phyloP scores from a whole-genome alignment of 2,797 vertebrate species.

The Scarus forsteni region DNA sequence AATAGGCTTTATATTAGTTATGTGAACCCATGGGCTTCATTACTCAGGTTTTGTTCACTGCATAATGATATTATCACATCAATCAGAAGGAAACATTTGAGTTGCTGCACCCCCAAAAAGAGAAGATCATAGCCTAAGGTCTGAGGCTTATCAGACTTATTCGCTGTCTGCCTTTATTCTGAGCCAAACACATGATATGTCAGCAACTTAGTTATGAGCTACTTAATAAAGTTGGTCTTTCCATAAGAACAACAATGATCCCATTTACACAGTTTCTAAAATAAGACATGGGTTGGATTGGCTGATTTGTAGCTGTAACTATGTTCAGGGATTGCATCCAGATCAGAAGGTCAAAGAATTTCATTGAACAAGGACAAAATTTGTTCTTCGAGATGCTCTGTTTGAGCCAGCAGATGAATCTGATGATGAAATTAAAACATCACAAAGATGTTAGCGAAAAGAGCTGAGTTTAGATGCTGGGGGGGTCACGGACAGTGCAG shows the following conservation, averaged over 20 bases:
- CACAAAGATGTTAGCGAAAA: constrained; percentile 1
- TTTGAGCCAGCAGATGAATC: neutral
- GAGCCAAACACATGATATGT: neutral
- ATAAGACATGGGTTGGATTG: constrained; percentile 13
- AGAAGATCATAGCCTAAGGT: constrained; percentile 2
- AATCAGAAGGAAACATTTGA: no score
- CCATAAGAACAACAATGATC: constrained; percentile 27
- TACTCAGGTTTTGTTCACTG: neutral
- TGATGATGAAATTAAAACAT: neutral
- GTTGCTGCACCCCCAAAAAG: neutral
- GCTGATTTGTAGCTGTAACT: constrained; percentile 12
- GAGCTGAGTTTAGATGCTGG: constrained; percentile 4
- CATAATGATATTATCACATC: no score
- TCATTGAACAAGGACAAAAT: constrained; percentile 3
- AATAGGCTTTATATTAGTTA: neutral
- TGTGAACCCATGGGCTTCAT: neutral
- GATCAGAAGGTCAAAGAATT: constrained; percentile 15
- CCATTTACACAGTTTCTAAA: constrained; percentile 17
- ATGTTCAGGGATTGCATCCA: constrained; percentile 14
- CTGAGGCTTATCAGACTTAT: neutral
- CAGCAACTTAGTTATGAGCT: neutral
- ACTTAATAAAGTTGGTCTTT: constrained; percentile 19
- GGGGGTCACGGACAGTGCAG: constrained; percentile 19
- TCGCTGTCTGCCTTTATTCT: constrained; percentile 5
- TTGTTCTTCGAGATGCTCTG: neutral